Evolutionary conservation across 2,113 vertebrate species (phyloP).

Genomic region (Rhinopomastus cyanomelas): DNA sequence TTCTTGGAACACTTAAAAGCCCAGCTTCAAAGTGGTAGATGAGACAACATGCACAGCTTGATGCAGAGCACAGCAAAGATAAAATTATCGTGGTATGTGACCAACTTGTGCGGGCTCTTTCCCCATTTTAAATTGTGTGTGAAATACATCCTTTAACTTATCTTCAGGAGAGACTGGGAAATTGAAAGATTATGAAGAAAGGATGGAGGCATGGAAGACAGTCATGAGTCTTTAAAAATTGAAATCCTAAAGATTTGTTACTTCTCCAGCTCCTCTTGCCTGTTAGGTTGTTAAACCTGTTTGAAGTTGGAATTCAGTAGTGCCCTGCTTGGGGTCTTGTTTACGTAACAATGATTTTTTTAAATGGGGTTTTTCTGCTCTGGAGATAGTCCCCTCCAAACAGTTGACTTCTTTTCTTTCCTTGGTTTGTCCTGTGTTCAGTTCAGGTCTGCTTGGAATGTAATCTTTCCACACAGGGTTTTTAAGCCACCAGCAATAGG

Average conservation of each 20-base stretch:
- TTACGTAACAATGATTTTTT: background rate
- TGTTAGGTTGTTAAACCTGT: background rate
- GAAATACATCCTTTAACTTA: background rate
- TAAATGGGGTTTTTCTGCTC: background rate
- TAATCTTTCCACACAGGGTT: background rate
- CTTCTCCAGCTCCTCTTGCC: background rate
- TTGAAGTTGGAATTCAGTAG: background rate
- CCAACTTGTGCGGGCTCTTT: background rate
- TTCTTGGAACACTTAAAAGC: background rate
- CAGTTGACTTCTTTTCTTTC: background rate
- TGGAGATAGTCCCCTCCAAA: background rate
- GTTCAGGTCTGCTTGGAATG: background rate
- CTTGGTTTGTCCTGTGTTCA: background rate
- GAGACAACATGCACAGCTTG: background rate
- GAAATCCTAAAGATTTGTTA: background rate
- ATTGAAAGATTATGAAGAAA: background rate
- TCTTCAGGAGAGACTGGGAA: background rate
- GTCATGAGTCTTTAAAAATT: background rate
- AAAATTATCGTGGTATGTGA: rapidly evolving
- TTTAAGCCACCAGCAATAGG: background rate
- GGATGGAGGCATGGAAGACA: background rate
- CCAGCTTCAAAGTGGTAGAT: rapidly evolving
- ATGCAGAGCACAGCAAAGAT: background rate
- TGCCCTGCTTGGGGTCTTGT: background rate
- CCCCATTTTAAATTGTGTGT: background rate